Base-by-base conservation (phyloP, 2,888 invertebrate species). In the Zaprionus obscuricornis region DNA sequence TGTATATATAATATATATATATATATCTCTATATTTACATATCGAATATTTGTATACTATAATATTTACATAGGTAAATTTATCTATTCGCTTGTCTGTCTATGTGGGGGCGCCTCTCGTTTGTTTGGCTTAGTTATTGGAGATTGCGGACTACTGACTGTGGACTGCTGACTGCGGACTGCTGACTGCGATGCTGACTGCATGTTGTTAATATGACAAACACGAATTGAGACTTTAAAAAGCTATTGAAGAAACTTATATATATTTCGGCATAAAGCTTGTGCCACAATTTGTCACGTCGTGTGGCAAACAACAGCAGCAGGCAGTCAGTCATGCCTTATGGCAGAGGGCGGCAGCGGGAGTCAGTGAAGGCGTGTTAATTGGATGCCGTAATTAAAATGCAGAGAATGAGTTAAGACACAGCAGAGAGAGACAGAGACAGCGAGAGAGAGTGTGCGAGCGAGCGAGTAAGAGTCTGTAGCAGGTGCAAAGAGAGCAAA, bases 51-150 rank as follows among this genome's bases (percentile, higher is more conserved):
- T n/a, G n/a, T n/a, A n/a, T n/a, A n/a, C n/a, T n/a, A 14, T 13
- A 8, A 22, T 24, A 42, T 37, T 55, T 62, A 66, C 39, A 52
- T 46, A 50, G 22, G 51, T 49, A 40, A 37, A n/a, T n/a, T n/a
- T n/a, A n/a, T n/a, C n/a, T n/a, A 8, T 31, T 17, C 26, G 37
- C 22, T 42, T 45, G 42, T 29, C 31, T 31, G 27, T 42, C 63
- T 58, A 26, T 73, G 81, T 72, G 78, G 82, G 83, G 70, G 78
- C 78, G 78, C 70, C n/a, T n/a, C n/a, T n/a, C n/a, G n/a, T n/a
- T 75, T 57, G 74, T 54, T 69, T 81, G 75, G 78, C 70, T 78
- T 73, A 69, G 82, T 70, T 76, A 58, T 43, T 16, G 46, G n/a
- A n/a, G n/a, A n/a, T n/a, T n/a, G n/a, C n/a, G n/a, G n/a, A n/a